Conservation (phyloP, 1,140 invertebrate genomes). For the Cydia splendana region DNA sequence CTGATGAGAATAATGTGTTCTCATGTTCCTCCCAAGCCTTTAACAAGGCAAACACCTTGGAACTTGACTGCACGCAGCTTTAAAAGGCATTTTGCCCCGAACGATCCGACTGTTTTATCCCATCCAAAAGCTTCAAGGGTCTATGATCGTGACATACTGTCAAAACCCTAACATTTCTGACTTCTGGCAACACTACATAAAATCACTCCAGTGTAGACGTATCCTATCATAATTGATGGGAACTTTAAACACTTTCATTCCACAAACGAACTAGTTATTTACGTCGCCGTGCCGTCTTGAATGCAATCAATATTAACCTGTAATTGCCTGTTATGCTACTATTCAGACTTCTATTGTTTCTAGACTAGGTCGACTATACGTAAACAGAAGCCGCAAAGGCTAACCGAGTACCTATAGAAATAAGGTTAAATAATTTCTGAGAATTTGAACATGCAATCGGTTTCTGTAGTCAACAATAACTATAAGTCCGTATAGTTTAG, state of each 20-base stretch:
- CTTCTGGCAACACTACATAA: neutral
- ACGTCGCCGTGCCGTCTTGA: conserved; percentile 3
- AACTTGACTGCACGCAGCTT: too few relatives aligned
- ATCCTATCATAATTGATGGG: conserved; percentile 11
- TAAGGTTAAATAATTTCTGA: neutral
- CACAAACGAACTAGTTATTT: neutral
- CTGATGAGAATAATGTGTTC: too few relatives aligned
- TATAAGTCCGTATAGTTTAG: too few relatives aligned
- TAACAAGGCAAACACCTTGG: too few relatives aligned
- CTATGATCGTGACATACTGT: too few relatives aligned
- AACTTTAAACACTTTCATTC: conserved; percentile 29
- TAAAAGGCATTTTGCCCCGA: too few relatives aligned
- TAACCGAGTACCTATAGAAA: neutral
- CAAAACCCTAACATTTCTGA: neutral
- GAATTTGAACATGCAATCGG: neutral
- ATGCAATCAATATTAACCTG: conserved; percentile 3
- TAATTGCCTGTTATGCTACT: conserved; percentile 20
- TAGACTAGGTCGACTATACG: conserved; percentile 12
- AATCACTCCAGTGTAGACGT: neutral
- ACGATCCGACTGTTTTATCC: too few relatives aligned
- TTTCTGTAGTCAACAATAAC: too few relatives aligned
- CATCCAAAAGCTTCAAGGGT: too few relatives aligned
- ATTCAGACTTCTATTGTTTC: conserved; percentile 19
- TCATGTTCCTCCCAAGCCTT: too few relatives aligned
- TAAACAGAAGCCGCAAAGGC: conserved; percentile 11